phyloP scores from a whole-genome alignment of 2,113 vertebrate species.

The Vidua chalybeata region DNA sequence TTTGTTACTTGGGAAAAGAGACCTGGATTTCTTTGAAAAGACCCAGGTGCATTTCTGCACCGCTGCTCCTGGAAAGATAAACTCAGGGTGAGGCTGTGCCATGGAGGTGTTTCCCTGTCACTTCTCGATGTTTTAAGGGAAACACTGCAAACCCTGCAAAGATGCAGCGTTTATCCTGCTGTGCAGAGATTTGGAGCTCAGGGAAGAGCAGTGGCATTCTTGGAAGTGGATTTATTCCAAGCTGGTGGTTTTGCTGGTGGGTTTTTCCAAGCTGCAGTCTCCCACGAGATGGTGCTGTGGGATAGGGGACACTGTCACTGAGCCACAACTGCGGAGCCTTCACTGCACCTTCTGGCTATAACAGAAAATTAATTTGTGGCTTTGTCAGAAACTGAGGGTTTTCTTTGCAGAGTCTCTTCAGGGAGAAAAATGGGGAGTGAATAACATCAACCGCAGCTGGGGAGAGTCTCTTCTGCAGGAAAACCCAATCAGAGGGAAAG shows the following conservation, averaged over 20 bases:
- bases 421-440: background rate
- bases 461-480: background rate
- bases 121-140: background rate
- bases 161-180: background rate
- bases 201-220: accelerated
- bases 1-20: background rate
- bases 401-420: background rate
- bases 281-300: conserved; percentile 66
- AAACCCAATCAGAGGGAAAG: background rate
- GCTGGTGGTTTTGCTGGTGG: background rate
- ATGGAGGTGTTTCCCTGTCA: background rate
- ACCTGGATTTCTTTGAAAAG: background rate
- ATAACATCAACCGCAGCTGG: background rate
- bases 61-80: background rate
- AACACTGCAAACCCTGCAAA: background rate
- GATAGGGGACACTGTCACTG: background rate
- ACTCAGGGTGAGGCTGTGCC: background rate
- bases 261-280: background rate
- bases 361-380: background rate
- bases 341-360: accelerated
- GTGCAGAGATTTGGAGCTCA: background rate
- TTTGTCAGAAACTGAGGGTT: background rate
- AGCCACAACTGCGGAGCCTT: accelerated
- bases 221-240: background rate
- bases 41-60: background rate